These are phyloP conservation scores for Cyanoliseus patagonus DNA, from an alignment of 2,113 vertebrate genomes.

Conservation along the genomic window DNA sequence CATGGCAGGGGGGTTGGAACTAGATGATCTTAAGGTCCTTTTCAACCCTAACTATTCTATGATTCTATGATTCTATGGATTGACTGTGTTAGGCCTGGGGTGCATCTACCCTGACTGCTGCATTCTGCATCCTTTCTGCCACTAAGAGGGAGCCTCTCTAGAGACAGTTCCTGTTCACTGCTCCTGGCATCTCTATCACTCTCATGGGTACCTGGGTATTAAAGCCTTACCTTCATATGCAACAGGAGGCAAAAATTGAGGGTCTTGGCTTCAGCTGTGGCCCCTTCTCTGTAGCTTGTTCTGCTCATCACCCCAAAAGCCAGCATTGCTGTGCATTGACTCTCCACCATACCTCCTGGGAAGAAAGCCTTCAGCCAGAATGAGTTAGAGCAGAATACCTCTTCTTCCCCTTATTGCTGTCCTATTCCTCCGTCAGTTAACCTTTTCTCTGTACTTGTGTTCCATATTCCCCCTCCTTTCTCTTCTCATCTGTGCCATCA, in stretches of 20 bases:
- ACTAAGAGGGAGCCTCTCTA: background rate
- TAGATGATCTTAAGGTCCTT: too few species aligned
- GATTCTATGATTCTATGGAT: background rate
- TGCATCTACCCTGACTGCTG: fast-evolving
- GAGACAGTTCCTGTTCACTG: background rate
- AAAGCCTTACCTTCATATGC: background rate
- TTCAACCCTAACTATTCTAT: too few species aligned
- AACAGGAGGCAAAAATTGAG: background rate
- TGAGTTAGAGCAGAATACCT: background rate
- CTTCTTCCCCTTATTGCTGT: background rate
- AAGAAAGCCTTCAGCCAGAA: background rate
- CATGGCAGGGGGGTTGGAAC: too few species aligned
- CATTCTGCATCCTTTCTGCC: background rate
- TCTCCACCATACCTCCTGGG: background rate
- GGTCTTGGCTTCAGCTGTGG: background rate
- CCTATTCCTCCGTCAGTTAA: background rate
- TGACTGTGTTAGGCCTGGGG: background rate
- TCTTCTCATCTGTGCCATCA: background rate
- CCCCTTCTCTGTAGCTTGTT: background rate
- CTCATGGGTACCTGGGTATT: background rate
- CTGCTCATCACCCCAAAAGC: background rate
- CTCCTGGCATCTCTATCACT: background rate
- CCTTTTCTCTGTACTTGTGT: background rate
- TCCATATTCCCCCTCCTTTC: background rate
- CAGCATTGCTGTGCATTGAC: background rate